phyloP scores from a whole-genome alignment of 2,797 vertebrate genomes.

The Saxicola maurus region DNA sequence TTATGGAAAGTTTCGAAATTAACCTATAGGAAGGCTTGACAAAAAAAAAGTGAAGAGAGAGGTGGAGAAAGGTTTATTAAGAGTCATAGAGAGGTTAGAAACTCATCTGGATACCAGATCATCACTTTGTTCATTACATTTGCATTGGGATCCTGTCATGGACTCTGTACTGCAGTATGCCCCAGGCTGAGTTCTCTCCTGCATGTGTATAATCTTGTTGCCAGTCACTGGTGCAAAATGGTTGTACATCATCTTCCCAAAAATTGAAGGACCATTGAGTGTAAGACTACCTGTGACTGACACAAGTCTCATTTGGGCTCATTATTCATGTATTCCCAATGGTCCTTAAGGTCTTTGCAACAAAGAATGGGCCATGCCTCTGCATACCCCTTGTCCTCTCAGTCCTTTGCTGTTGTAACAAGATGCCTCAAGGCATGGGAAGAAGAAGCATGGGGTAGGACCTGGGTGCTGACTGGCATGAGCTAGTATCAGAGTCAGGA shows the following conservation, averaged over 20 bases:
- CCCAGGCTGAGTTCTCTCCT: not conserved
- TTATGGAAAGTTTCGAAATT: not conserved
- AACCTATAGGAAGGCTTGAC: not conserved
- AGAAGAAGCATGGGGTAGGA: not conserved
- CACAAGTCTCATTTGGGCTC: not conserved
- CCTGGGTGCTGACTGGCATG: not conserved
- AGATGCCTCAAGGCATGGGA: not conserved
- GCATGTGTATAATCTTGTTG: not conserved
- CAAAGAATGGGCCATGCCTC: not conserved
- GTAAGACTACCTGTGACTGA: not conserved
- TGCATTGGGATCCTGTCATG: not conserved
- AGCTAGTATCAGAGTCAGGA: not conserved
- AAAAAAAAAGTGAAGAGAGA: not conserved
- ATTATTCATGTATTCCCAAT: not conserved
- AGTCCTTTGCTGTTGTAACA: not conserved
- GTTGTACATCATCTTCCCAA: not conserved
- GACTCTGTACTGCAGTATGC: fast-evolving
- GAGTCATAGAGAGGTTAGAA: not conserved
- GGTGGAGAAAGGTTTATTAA: not conserved
- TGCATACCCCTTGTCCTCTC: not conserved
- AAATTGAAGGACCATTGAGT: not conserved
- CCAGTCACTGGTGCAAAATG: not conserved
- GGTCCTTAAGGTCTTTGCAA: not conserved
- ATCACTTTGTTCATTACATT: not conserved
- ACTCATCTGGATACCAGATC: not conserved